Evolutionary conservation across 2,888 invertebrate genomes (phyloP), one percentile per base, ranked within the genome.

Genomic region (Rotaria magnacalcarata): DNA sequence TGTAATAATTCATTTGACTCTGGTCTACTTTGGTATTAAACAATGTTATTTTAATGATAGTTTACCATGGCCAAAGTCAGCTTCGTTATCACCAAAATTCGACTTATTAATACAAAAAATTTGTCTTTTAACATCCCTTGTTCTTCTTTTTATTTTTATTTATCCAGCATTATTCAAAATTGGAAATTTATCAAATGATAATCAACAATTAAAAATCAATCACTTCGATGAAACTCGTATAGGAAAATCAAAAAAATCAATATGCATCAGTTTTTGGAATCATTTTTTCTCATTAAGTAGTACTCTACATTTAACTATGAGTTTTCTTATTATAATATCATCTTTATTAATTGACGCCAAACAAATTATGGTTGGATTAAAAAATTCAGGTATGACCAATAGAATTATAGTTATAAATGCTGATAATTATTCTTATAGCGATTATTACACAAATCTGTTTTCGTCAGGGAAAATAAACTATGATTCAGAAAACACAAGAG

Each of bases 81-180:
- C 80, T 14, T 47, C 11, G 1, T 47, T 24, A 47, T 47, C 47
- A n/a, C 47, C 80, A 47, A 80, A 80, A 80, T 47, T 47, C n/a
- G 80, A 80, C 47, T 80, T 80, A 80, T 80, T 80, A n/a, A 47
- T 80, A 80, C n/a, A 80, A 80, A 80, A 80, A 80, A 24, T 80
- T 8, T 80, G 43, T 47, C 11, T 80, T 3, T 80, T 80, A 47
- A 80, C 47, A 47, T 80, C 80, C 47, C 8, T 47, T 14, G 7
- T 80, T 80, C 21, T 80, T 43, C 80, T 80, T 24, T n/a, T 80
- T 47, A n/a, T 47, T 47, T 80, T 80, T 24, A 47, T 80, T n/a
- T 80, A 80, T 80, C 80, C 80, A 14, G 43, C 47, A 11, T 47
- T 80, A 47, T 80, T 47, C 47, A 24, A 43, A n/a, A 47, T 47